These are phyloP conservation scores for Podabrus alpinus DNA, from an alignment of 2,888 invertebrate genomes.

Conservation along the genomic window DNA sequence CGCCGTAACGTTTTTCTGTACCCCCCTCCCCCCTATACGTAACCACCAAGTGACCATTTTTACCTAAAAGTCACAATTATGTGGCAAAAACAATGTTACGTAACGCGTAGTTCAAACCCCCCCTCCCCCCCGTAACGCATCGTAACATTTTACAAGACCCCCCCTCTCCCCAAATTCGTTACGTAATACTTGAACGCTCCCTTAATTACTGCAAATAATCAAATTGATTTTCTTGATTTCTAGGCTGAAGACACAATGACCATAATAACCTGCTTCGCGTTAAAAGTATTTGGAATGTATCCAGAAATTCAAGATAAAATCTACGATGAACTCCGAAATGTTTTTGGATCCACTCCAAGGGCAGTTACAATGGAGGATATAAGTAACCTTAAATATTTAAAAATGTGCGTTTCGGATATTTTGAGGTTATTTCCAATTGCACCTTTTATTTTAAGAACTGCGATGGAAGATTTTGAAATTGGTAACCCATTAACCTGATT, in stretches of 20 bases:
- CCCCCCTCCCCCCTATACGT: no score
- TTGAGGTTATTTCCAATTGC: conserved; percentile 43
- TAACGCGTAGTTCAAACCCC: no score
- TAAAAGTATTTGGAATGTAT: conserved; percentile 1
- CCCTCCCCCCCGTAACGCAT: no score
- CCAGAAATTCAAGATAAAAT: conserved; percentile 1
- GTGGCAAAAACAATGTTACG: no score
- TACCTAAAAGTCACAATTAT: no score
- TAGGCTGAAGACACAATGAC: conserved; percentile 47
- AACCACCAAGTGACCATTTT: no score
- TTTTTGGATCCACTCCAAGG: conserved; percentile 9
- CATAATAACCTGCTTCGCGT: conserved; percentile 28
- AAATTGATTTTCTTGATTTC: conserved; percentile 26
- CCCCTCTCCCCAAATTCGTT: no score
- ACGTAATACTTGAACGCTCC: no score
- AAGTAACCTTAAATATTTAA: conserved; percentile 31
- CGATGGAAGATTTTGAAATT: conserved; percentile 37
- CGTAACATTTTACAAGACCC: no score
- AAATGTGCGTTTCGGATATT: conserved; percentile 44
- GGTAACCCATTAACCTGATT: conserved; percentile 31
- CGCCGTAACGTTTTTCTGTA: no score
- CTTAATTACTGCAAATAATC: no score
- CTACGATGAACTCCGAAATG: conserved; percentile 34
- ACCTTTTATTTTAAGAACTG: conserved; percentile 40
- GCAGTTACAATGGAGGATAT: neutral